phyloP scores from a whole-genome alignment of 2,888 invertebrate species.

The Scrobipalpa atriplicella region DNA sequence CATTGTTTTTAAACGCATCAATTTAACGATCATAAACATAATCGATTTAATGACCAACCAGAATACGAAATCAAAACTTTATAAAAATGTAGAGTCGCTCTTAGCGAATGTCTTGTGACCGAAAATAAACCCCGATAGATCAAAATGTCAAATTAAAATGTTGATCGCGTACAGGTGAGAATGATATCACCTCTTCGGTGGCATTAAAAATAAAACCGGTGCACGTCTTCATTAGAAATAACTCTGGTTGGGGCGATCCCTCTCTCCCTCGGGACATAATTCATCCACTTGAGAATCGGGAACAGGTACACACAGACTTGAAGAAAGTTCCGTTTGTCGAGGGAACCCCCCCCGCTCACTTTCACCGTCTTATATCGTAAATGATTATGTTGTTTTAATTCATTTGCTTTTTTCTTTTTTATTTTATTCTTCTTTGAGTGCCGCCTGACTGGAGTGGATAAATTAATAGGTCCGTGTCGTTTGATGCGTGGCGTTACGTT shows the following conservation, averaged over 20 bases:
- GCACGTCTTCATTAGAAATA: constrained; percentile 76
- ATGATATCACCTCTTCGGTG: constrained; percentile 65
- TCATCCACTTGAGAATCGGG: constrained; percentile 80
- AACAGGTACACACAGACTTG: constrained; percentile 78
- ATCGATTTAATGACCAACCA: background rate
- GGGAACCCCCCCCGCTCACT: constrained; percentile 68
- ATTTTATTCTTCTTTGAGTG: constrained; percentile 70
- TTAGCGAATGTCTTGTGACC: constrained; percentile 3
- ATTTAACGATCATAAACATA: background rate
- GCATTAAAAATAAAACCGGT: constrained; percentile 72
- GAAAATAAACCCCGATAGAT: constrained; percentile 8
- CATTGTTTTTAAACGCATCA: background rate
- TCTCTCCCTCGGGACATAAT: constrained; percentile 76
- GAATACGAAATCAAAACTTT: background rate
- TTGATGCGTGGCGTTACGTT: constrained; percentile 47
- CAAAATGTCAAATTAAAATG: constrained; percentile 19
- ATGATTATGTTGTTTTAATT: constrained; percentile 82
- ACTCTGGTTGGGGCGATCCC: constrained; percentile 65
- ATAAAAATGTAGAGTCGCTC: constrained; percentile 1
- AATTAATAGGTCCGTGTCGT: constrained; percentile 50
- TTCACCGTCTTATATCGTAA: constrained; percentile 75
- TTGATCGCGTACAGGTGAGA: constrained; percentile 60
- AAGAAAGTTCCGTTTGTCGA: constrained; percentile 79
- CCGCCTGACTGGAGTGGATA: constrained; percentile 78
- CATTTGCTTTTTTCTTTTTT: constrained; percentile 76